Evolutionary conservation across 1,140 invertebrate genomes (phyloP), one percentile per base, ranked within the genome.

Genomic region (Cardiocondyla obscurior): DNA sequence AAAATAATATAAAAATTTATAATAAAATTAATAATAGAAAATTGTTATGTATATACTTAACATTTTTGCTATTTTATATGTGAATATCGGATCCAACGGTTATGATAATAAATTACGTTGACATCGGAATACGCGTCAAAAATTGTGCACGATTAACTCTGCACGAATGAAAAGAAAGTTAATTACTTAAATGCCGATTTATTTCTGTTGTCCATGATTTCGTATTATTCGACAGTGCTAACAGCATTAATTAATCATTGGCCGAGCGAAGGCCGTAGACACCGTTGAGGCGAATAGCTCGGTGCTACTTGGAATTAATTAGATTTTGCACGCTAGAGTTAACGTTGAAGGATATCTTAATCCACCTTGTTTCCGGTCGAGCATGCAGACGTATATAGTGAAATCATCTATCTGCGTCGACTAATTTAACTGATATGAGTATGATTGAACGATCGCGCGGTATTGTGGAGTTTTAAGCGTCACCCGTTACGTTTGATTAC

Each of bases 171-270:
- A n/a, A n/a, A n/a, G 14, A 46, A 42, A 72, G 28, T 14, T 39
- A 30, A 65, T 83, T 49, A 70, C 42, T 82, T 64, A 64, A 86
- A 77, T 62, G 42, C 25, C 81, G 30, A 62, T 74, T 77, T 86
- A 83, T 83, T 86, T 87, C 85, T 83, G 72, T 83, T 36, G 81
- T 65, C 60, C 65, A 72, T n/a, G n/a, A 65, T 67, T 65, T 36
- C 33, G 22, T 69, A 46, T 55, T 46, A 49, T 73, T 58, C 72
- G 33, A 46, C 57, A 5, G 10, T 46, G 55, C 73, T 72, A 86
- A 86, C 58, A n/a, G 39, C 36, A 53, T 86, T 77, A 83, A 87
- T 86, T 87, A 86, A 83, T 87, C 81, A 86, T 53, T 46, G 72
- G n/a, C 30, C 55, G 42, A 55, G 19, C 64, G 62, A 51, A 30